Evolutionary conservation across 2,888 invertebrate species (phyloP).

Genomic region (Drosophila vallismaia): DNA sequence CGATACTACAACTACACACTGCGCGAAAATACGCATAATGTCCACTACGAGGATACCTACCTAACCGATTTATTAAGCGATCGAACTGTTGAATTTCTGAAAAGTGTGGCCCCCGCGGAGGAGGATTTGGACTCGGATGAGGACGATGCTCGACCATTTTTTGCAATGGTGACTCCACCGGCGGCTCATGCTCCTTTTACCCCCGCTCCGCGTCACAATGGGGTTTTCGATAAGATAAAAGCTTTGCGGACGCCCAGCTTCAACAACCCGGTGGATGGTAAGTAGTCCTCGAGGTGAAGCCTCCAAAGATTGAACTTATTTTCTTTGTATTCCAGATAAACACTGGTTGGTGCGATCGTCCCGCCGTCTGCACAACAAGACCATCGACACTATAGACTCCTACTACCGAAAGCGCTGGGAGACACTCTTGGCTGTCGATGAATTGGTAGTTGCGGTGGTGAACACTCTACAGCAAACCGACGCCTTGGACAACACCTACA

Average conservation of each 20-base stretch:
- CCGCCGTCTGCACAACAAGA: constrained; percentile 86
- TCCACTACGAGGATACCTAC: constrained; percentile 88
- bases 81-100: constrained; percentile 67
- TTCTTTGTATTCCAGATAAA: constrained; percentile 86
- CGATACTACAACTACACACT: constrained; percentile 95
- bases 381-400: constrained; percentile 87
- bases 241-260: constrained; percentile 89
- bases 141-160: constrained; percentile 84
- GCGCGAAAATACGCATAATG: constrained; percentile 90
- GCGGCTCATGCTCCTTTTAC: constrained; percentile 95
- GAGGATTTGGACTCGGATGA: neutral
- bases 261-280: constrained; percentile 84
- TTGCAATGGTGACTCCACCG: constrained; percentile 94
- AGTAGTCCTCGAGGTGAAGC: neutral
- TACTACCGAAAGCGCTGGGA: constrained; percentile 91
- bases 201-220: constrained; percentile 89
- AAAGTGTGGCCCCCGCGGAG: neutral
- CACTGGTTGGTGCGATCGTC: constrained; percentile 91
- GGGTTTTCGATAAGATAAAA: constrained; percentile 86
- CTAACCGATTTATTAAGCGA: constrained; percentile 91
- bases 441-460: constrained; percentile 89
- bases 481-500: constrained; percentile 89
- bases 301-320: neutral
- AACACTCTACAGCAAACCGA: constrained; percentile 85
- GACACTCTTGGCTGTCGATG: constrained; percentile 93